Conservation (phyloP, 2,113 vertebrate species). For the Ranitomeya variabilis region DNA sequence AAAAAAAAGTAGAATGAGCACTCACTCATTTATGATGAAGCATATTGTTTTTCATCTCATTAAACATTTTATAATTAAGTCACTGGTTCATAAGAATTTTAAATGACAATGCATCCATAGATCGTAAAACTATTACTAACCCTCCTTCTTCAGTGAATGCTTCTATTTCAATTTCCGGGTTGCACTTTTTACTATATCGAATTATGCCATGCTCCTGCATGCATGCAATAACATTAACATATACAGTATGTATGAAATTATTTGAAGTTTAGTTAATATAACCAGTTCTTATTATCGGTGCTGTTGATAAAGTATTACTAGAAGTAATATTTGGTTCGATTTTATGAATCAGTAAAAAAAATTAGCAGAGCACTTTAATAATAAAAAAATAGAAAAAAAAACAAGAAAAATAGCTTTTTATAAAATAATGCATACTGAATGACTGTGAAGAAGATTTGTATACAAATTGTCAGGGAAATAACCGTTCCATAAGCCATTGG, state of each 20-base stretch:
- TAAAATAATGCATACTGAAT: slow-evolving; percentile 68
- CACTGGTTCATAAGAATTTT: not conserved
- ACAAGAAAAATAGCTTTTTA: slow-evolving; percentile 39
- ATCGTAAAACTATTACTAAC: not conserved
- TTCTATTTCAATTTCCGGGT: not conserved
- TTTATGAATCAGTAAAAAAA: slow-evolving; percentile 50
- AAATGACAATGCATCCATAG: not conserved
- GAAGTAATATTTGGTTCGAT: slow-evolving; percentile 62
- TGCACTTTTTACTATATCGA: slow-evolving; percentile 39
- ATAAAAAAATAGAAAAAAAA: not conserved
- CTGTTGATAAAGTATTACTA: slow-evolving; percentile 46
- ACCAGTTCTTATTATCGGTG: not conserved
- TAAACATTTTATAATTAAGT: not conserved
- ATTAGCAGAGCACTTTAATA: slow-evolving; percentile 62
- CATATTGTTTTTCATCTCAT: not conserved
- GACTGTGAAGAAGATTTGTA: slow-evolving; percentile 63
- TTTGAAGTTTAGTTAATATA: not conserved
- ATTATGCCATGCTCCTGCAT: slow-evolving; percentile 27
- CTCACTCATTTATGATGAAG: not conserved
- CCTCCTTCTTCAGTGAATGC: slow-evolving; percentile 12
- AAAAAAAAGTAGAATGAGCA: slow-evolving; percentile 10
- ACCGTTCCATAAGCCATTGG: slow-evolving; percentile 60
- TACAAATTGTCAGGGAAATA: slow-evolving; percentile 59
- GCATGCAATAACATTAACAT: slow-evolving; percentile 41
- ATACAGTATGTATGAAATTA: slow-evolving; percentile 11